Evolutionary conservation across 2,797 vertebrate genomes (phyloP).

Genomic region (Myotis planiceps): DNA sequence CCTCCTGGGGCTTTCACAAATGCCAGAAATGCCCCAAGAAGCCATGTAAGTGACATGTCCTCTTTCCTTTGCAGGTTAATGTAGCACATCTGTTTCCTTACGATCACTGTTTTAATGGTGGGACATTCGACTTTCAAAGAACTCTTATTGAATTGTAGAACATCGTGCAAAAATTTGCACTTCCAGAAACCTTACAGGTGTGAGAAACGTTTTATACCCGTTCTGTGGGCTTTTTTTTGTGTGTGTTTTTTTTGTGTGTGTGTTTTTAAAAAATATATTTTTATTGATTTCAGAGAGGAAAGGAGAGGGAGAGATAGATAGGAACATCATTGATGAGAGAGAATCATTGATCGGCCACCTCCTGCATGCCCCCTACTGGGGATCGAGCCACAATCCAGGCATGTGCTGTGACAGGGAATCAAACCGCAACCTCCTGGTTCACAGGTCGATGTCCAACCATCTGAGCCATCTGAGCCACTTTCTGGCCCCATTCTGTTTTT

Average conservation of each 20-base stretch:
- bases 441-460: too few species aligned
- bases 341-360: background rate
- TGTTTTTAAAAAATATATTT: background rate
- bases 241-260: too few species aligned
- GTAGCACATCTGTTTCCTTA: background rate
- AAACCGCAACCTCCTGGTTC: background rate
- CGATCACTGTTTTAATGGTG: background rate
- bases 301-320: background rate
- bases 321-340: background rate
- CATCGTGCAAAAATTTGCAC: background rate
- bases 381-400: background rate
- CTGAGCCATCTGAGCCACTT: too few species aligned
- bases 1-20: constrained; percentile 99
- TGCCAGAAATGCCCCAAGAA: constrained; percentile 98
- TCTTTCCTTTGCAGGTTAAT: constrained; percentile 53
- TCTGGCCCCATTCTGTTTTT: background rate
- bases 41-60: constrained; percentile 89
- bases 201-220: background rate
- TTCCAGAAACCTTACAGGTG: constrained; percentile 31
- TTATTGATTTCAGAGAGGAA: background rate
- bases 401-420: background rate
- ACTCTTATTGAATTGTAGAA: constrained; percentile 12
- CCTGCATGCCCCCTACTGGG: background rate
- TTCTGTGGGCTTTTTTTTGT: background rate
- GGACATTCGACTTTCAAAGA: constrained; percentile 23